These are phyloP conservation scores for Phalanger gymnotis DNA, from an alignment of 2,797 vertebrate genomes.

Conservation along the genomic window DNA sequence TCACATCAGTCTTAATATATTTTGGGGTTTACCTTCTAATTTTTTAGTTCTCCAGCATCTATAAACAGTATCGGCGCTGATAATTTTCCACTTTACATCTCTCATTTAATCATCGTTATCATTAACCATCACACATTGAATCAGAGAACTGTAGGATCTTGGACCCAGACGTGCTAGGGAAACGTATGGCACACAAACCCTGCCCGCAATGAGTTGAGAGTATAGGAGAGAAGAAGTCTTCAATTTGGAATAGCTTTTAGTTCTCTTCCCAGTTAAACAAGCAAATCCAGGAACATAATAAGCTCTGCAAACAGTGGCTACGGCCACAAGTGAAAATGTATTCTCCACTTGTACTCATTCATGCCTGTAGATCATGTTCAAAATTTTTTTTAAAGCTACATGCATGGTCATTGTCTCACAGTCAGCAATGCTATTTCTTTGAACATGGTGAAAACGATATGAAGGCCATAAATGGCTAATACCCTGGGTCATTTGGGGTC, in stretches of 20 bases:
- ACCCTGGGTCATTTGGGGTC: neutral
- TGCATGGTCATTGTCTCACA: neutral
- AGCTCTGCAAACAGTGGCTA: neutral
- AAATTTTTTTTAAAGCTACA: neutral
- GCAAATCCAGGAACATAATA: neutral
- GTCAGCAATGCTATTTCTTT: neutral
- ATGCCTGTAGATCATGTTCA: neutral
- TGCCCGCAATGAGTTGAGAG: neutral
- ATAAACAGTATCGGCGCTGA: neutral
- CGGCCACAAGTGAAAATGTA: neutral
- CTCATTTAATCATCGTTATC: neutral
- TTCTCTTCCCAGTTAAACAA: constrained; percentile 1
- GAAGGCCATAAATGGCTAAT: neutral
- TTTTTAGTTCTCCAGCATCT: neutral
- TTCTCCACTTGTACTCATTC: neutral
- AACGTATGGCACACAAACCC: neutral
- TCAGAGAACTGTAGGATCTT: neutral
- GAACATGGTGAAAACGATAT: neutral
- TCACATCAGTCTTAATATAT: neutral
- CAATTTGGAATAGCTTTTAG: constrained; percentile 21
- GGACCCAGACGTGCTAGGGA: neutral
- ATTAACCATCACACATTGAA: neutral
- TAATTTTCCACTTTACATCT: neutral
- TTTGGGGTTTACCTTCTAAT: neutral
- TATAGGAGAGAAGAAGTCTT: constrained; percentile 7